Evolutionary conservation across 2,888 invertebrate genomes (phyloP), one percentile per base, ranked within the genome.

Genomic region (Morpho deidamia): DNA sequence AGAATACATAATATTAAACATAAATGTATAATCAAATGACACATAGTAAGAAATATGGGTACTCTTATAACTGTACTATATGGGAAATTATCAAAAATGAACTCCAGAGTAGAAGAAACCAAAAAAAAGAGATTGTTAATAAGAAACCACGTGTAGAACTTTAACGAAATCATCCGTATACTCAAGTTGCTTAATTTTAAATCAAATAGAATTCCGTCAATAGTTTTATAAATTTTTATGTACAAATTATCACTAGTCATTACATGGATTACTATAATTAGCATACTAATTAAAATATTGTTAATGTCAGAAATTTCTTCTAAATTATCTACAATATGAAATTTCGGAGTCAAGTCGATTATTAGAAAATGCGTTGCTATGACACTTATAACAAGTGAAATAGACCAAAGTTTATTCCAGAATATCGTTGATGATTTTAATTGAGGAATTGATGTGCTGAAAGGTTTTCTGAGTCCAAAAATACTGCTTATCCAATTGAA

Each of bases 1-100:
- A 79, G 56, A 32, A 72, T 37, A 32, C 71, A 70, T 8, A 73
- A 54, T 40, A 76, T 56, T 11, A 79, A 44, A 52, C 64, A 71
- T 8, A 81, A 61, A 55, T 83, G 76, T 53, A 74, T 55, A 14
- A 69, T 57, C 42, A 81, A 67, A 65, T 82, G 77, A 34, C 67
- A 57, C 11, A 68, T 56, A 2, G 73, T 64, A 23, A 82, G 59
- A 64, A 71, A 77, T 8, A 67, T 63, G 1, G 79, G 81, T 41
- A 78, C 69, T 59, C 69, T 70, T 45, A 74, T 63, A 7, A 78
- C 5, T 46, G 76, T 51, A 8, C 67, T 58, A 42, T 60, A 70
- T 0, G 78, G 72, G 8, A 71, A 66, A 40, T 61, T 42, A 7
- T 49, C 57, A 11, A 57, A 56, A 7, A 69, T 0, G 11, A 76